Percentiles rank a stretch among this genome's conserved stretches.
Evolutionary conservation across 2,888 invertebrate genomes (phyloP).

Genomic region (Magallana nippona): DNA sequence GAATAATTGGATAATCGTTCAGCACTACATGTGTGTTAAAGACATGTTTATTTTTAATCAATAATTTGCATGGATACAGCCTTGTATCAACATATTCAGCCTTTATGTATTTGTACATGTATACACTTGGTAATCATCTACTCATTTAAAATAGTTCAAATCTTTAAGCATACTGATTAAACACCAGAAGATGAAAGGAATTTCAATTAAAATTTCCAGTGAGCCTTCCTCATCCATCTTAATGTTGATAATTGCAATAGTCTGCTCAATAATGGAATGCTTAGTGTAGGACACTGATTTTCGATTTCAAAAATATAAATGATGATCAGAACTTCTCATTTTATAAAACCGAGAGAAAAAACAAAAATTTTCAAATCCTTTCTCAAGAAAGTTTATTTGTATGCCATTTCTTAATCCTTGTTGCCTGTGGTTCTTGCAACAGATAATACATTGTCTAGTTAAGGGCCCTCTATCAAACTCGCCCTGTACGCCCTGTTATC

Average conservation of each 20-base stretch:
- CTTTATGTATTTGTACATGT: not conserved
- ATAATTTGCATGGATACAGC: not conserved
- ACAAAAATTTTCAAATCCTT: not conserved
- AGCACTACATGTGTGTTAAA: conserved; percentile 3
- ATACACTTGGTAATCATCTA: conserved; percentile 5
- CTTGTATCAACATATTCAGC: not conserved
- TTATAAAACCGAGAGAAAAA: not conserved
- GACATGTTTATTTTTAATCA: conserved; percentile 12
- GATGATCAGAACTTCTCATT: too few species aligned
- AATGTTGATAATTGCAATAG: not conserved
- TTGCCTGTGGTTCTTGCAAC: conserved; percentile 9
- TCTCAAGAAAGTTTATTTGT: not conserved
- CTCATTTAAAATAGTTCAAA: not conserved
- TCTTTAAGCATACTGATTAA: not conserved
- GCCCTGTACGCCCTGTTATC: not conserved
- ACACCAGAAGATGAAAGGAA: conserved; percentile 1
- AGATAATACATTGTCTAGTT: conserved; percentile 20
- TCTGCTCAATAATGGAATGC: not conserved
- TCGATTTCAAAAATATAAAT: too few species aligned
- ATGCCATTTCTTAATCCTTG: not conserved
- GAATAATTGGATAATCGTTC: conserved; percentile 3
- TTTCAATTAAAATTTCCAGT: not conserved
- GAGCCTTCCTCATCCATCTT: not conserved
- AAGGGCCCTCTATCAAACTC: not conserved
- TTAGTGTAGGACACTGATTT: too few species aligned